These are phyloP conservation scores for Rhamphomyia laevipes DNA, from an alignment of 2,888 invertebrate genomes.

Conservation along the genomic window DNA sequence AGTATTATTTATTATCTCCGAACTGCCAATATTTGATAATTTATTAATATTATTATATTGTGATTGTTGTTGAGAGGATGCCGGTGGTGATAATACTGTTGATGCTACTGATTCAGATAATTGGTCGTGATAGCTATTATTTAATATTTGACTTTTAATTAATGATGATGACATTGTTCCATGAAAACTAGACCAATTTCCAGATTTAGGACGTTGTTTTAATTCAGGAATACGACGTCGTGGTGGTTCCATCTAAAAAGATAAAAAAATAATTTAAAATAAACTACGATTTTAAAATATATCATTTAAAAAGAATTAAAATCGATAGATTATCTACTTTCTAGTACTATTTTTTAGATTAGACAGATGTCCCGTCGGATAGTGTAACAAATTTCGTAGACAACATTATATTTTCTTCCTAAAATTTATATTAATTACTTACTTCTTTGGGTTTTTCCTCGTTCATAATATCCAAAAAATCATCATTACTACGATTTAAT, in stretches of 20 bases:
- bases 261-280: background rate
- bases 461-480: constrained; percentile 37
- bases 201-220: constrained; percentile 63
- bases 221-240: constrained; percentile 60
- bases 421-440: background rate
- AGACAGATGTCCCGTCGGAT: too few relatives aligned
- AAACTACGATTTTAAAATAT: too few relatives aligned
- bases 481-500: constrained; percentile 31
- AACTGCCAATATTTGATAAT: constrained; percentile 35
- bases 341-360: too few relatives aligned
- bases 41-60: background rate
- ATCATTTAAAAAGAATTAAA: too few relatives aligned
- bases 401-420: too few relatives aligned
- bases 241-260: constrained; percentile 45
- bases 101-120: constrained; percentile 36
- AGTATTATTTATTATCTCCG: constrained; percentile 26
- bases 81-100: constrained; percentile 20
- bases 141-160: constrained; percentile 48
- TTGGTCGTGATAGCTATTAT: constrained; percentile 59
- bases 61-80: background rate
- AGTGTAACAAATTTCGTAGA: too few relatives aligned
- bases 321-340: too few relatives aligned
- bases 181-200: constrained; percentile 47
- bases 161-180: constrained; percentile 40
- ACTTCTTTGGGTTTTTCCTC: constrained; percentile 39